phyloP scores from a whole-genome alignment of 2,888 invertebrate species.

The Agonopterix alstromeriana region DNA sequence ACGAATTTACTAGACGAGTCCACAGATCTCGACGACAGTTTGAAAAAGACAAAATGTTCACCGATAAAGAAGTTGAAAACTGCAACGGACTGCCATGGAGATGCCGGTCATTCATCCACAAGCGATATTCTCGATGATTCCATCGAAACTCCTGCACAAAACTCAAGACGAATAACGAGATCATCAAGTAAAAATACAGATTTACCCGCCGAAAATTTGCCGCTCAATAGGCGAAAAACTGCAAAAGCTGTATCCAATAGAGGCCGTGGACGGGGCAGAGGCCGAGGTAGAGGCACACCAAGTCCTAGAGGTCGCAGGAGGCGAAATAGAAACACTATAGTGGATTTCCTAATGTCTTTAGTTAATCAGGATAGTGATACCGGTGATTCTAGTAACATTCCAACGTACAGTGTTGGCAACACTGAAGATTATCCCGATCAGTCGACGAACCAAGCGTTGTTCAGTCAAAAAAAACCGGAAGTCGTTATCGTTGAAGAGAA shows the following conservation, averaged over 20 bases:
- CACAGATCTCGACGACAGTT: conserved; percentile 10
- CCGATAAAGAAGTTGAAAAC: conserved; percentile 1
- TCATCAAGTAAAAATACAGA: conserved; percentile 2
- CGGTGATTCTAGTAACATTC: conserved; percentile 9
- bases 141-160: background rate
- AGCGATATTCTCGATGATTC: background rate
- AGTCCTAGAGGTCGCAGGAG: conserved; percentile 4
- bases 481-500: conserved; percentile 25
- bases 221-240: background rate
- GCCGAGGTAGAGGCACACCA: background rate
- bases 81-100: background rate
- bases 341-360: background rate
- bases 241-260: background rate
- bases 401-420: conserved; percentile 49
- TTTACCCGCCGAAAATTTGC: conserved; percentile 7
- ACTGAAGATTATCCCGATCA: conserved; percentile 51
- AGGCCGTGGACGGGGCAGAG: background rate
- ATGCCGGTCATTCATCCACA: conserved; percentile 1
- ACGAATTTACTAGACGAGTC: conserved; percentile 24
- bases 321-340: conserved; percentile 8
- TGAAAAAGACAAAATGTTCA: conserved; percentile 6
- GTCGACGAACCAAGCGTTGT: conserved; percentile 36
- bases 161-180: background rate
- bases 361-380: conserved; percentile 3
- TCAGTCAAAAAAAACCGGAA: conserved; percentile 19